A percentile compares a stretch with the other conserved stretches of the same genome.
phyloP scores from a whole-genome alignment of 1,140 invertebrate species.

The Drosophila parabipectinata region DNA sequence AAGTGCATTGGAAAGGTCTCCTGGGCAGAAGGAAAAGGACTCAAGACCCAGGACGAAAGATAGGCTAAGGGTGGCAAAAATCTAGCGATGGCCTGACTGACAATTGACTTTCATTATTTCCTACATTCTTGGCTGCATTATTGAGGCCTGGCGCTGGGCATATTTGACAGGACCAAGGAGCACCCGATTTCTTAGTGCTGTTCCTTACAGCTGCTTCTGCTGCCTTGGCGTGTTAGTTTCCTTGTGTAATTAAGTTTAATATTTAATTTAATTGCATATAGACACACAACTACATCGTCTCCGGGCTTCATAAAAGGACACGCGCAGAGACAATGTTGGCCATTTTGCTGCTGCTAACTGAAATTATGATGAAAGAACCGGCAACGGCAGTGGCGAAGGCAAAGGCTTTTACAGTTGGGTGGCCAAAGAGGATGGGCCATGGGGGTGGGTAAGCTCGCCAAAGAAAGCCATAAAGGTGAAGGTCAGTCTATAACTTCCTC shows the following conservation, averaged over 20 bases:
- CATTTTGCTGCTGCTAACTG: constrained; percentile 51
- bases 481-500: constrained; percentile 43
- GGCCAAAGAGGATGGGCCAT: not conserved
- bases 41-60: constrained; percentile 28
- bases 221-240: constrained; percentile 69
- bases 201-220: constrained; percentile 2
- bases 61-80: constrained; percentile 35
- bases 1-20: constrained; percentile 23
- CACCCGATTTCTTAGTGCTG: constrained; percentile 7
- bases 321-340: constrained; percentile 64
- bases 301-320: constrained; percentile 66
- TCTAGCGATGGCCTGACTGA: constrained; percentile 54
- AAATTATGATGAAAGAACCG: constrained; percentile 74
- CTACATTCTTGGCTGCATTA: constrained; percentile 79
- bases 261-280: constrained; percentile 82
- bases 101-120: constrained; percentile 82
- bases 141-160: constrained; percentile 69
- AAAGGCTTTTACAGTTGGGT: constrained; percentile 32
- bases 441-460: constrained; percentile 22
- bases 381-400: constrained; percentile 20
- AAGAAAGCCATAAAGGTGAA: constrained; percentile 54
- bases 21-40: constrained; percentile 35
- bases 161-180: constrained; percentile 70
- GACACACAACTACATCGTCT: constrained; percentile 42
- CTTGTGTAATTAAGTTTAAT: constrained; percentile 81